A percentile compares a stretch with the other conserved stretches of the same genome.
These are phyloP conservation scores for Sus cebifrons DNA, from an alignment of 2,797 vertebrate genomes.

Conservation along the genomic window DNA sequence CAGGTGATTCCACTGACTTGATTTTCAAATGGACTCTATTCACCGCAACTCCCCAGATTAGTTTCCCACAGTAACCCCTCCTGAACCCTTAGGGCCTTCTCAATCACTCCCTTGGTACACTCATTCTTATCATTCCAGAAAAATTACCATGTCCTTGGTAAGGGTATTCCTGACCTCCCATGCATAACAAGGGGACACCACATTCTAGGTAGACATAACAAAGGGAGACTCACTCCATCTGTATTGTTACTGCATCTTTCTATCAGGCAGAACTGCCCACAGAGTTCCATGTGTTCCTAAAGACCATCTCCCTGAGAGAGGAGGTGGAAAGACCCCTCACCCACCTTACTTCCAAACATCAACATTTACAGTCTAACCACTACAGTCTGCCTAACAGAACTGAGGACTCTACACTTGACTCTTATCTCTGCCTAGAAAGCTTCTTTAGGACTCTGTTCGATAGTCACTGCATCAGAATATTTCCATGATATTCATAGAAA, in stretches of 20 bases:
- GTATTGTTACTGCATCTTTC: neutral
- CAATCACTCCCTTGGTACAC: neutral
- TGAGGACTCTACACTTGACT: neutral
- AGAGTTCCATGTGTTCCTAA: neutral
- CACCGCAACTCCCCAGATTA: neutral
- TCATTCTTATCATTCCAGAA: slow-evolving; percentile 27
- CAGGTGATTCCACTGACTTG: neutral
- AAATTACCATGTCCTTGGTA: neutral
- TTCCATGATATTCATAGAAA: neutral
- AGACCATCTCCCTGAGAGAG: neutral
- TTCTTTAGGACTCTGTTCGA: neutral
- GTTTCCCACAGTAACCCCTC: neutral
- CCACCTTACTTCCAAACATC: neutral
- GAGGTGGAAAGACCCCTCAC: neutral
- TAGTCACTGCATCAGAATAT: neutral
- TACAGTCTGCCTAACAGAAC: neutral
- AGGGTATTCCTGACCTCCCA: neutral
- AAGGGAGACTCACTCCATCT: neutral
- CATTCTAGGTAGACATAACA: neutral
- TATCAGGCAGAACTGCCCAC: neutral
- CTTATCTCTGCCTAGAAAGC: slow-evolving; percentile 24
- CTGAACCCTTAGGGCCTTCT: neutral
- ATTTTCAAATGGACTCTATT: slow-evolving; percentile 27
- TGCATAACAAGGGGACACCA: no score
- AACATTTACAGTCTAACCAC: neutral